A percentile compares a stretch with the other conserved stretches of the same genome.
Conservation (phyloP, 2,797 vertebrate species). For the Sus cebifrons region DNA sequence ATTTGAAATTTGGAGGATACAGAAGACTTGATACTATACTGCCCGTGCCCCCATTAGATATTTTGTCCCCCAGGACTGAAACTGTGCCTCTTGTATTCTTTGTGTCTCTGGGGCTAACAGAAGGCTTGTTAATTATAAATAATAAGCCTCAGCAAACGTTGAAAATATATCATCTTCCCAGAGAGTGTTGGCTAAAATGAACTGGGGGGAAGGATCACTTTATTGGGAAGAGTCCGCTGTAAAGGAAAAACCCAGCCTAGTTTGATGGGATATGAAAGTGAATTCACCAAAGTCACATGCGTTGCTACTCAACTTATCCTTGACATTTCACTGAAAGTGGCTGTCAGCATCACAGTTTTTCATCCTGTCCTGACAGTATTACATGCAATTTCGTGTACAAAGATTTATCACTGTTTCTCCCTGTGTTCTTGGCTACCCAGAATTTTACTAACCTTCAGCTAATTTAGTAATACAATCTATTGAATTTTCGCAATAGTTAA, state of each 20-base stretch:
- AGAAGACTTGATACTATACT: neutral
- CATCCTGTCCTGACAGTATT: neutral
- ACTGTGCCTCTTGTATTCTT: neutral
- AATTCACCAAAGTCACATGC: neutral
- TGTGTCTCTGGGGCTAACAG: neutral
- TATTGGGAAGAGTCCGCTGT: neutral
- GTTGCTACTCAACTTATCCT: neutral
- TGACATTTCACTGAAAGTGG: slow-evolving; percentile 20
- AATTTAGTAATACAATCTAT: slow-evolving; percentile 23
- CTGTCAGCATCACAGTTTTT: neutral
- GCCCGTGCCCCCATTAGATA: neutral
- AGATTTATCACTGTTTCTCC: neutral
- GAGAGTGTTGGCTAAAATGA: neutral
- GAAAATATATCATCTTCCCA: neutral
- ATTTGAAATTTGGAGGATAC: neutral
- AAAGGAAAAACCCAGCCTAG: neutral
- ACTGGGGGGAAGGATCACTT: neutral
- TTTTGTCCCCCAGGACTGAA: neutral
- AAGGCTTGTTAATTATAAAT: neutral
- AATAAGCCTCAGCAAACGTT: neutral
- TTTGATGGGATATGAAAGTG: neutral
- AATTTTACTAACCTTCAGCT: neutral
- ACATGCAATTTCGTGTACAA: neutral
- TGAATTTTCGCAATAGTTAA: neutral
- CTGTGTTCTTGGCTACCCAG: neutral